A percentile compares a stretch with the other conserved stretches of the same genome.
phyloP scores from a whole-genome alignment of 2,888 invertebrate genomes.

The Acrobasis suavella region DNA sequence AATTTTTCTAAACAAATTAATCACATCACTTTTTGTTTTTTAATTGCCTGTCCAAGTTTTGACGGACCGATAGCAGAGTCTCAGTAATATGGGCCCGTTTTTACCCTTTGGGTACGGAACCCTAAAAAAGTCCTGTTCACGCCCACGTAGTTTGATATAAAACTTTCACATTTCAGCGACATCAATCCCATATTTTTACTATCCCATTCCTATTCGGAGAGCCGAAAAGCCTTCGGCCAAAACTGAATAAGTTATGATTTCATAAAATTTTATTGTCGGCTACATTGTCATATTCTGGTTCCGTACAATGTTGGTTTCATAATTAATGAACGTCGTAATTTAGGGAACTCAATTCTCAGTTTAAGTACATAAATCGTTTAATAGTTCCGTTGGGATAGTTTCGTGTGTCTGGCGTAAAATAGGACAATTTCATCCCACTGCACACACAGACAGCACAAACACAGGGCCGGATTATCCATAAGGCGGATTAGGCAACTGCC shows the following conservation, averaged over 20 bases:
- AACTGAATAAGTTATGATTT: conserved; percentile 21
- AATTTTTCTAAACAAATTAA: too few relatives aligned
- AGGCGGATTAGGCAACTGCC: too few relatives aligned
- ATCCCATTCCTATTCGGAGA: conserved; percentile 16
- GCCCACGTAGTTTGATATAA: not conserved
- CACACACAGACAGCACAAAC: too few relatives aligned
- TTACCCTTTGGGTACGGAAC: too few relatives aligned
- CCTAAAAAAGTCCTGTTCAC: too few relatives aligned
- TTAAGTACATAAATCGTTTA: conserved; percentile 4
- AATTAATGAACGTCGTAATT: not conserved
- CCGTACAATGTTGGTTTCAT: not conserved
- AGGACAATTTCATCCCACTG: too few relatives aligned
- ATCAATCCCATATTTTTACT: conserved; percentile 22
- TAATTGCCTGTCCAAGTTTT: too few relatives aligned
- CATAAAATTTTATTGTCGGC: conserved; percentile 18
- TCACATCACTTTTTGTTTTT: too few relatives aligned
- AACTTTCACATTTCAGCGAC: conserved; percentile 2
- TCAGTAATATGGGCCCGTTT: too few relatives aligned
- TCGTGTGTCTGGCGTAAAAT: too few relatives aligned
- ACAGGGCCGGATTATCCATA: too few relatives aligned
- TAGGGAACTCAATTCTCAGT: not conserved
- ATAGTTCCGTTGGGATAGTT: not conserved
- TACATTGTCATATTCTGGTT: conserved; percentile 20
- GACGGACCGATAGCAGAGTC: too few relatives aligned
- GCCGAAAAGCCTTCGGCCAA: conserved; percentile 6